Base-by-base conservation (phyloP, 2,113 vertebrate species). In the Galemys pyrenaicus region DNA sequence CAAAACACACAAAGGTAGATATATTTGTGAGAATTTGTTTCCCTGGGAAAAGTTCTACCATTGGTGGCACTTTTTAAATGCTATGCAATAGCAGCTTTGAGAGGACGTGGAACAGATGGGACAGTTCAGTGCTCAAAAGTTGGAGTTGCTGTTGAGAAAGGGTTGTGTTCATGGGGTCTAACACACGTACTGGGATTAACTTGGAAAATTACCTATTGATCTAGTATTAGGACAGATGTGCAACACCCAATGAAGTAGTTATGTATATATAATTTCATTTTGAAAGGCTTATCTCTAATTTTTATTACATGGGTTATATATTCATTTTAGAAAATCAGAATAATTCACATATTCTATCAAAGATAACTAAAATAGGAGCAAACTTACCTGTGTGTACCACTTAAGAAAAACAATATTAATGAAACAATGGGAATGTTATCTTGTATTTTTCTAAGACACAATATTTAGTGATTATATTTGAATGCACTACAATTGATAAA, bases 171-270 rank as follows among this genome's bases (percentile, higher is more conserved):
- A 20, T 67, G 26, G 67, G 19, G 24, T 70, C 37, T 68, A 41
- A 92, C 68, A 51, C 20, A 26, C 6, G n/a, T 9, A 67, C 16
- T 71, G 88, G n/a, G 87, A 91, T 94, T 89, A 93, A 74, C 41
- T 77, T 80, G n/a, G 32, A 93, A 94, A 94, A 91, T 87, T 93
- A 70, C 32, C 51, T 90, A 86, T 44, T 92, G 94, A 96, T 89
- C 13, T 46, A 89, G 46, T 65, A 58, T 65, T 92, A 91, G 74
- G 82, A 75, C 30, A 83, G 79, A 71, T 89, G 32, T 60, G 46
- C 74, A 89, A 65, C 54, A 73, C 41, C 64, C 37, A 85, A 56
- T 37, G 62, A 86, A 35, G 78, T 68, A 79, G 17, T 32, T 68
- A 70, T n/a, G 22, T 24, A 82, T 41, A 44, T 67, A 92, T 39